Evolutionary conservation across 2,113 vertebrate genomes (phyloP), one percentile per base, ranked within the genome.

Genomic region (Alosa alosa): DNA sequence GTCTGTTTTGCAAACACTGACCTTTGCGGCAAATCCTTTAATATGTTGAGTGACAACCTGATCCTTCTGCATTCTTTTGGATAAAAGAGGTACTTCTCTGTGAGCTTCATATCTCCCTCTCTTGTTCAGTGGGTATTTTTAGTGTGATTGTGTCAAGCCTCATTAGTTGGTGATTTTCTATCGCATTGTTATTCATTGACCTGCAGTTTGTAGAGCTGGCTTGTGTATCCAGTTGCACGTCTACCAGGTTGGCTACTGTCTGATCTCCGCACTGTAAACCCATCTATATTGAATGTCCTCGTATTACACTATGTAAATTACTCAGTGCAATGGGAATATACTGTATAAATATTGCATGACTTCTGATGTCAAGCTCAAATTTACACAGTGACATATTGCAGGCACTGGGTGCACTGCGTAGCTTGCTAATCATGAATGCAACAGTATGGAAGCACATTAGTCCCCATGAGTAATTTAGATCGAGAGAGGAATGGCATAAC

Each of bases 271-370:
- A 72, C 87, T 82, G 25, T 72, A 87, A 87, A 75, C n/a, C 45
- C 84, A 86, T 87, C 83, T 49, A 88, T 88, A 83, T 72, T 86
- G 41, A 84, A 90, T 86, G 46, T 11, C 1, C 68, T 84, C 55
- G 82, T 84, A 82, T 36, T 81, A 85, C 52, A 75, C 20, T 46
- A 31, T 50, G 45, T 81, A 85, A 84, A n/a, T 75, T 22, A 2
- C 50, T 83, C 81, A 31, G 50, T 36, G 8, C 39, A 18, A 49
- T 86, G 85, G 46, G 44, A 68, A 49, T 31, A 31, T 31, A 31
- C 31, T 18, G 3, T 60, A 84, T 85, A 25, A 88, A 88, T 64
- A 85, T 81, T 89, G 64, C 39, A 85, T 86, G 83, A 82, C 6
- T 31, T 31, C 0, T 41, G 57, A 46, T 64, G 41, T 81, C 44